phyloP scores from a whole-genome alignment of 1,140 invertebrate species.

The Drosophila nigrodunni region DNA sequence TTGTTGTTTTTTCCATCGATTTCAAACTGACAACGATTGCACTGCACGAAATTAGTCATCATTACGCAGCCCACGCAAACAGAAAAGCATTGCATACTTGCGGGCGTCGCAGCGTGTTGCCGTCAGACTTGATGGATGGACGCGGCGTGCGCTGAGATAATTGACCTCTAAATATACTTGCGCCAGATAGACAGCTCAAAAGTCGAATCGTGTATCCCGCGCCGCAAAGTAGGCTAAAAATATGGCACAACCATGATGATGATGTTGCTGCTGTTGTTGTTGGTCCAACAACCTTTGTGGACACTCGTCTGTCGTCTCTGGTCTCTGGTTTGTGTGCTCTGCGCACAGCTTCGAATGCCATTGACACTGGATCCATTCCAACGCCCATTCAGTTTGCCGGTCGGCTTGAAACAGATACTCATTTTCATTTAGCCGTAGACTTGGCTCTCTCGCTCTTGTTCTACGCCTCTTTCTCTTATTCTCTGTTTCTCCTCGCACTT shows the following conservation, averaged over 20 bases:
- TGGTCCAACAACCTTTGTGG: constrained; percentile 68
- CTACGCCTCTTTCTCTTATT: too few species aligned
- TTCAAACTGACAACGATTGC: constrained; percentile 42
- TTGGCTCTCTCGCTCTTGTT: too few species aligned
- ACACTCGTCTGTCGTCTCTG: too few species aligned
- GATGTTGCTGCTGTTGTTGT: constrained; percentile 25
- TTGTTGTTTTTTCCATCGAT: constrained; percentile 55
- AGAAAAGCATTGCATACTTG: constrained; percentile 59
- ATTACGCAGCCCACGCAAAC: constrained; percentile 41
- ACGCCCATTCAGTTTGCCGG: constrained; percentile 42
- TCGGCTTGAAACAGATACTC: constrained; percentile 46
- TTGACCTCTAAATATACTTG: constrained; percentile 79
- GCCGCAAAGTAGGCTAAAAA: constrained; percentile 79
- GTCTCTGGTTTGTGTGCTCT: constrained; percentile 1
- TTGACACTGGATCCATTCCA: constrained; percentile 57
- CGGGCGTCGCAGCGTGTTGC: constrained; percentile 49
- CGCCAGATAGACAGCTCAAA: constrained; percentile 31
- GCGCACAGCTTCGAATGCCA: constrained; percentile 63
- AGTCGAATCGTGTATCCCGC: constrained; percentile 45
- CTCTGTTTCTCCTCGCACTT: too few species aligned
- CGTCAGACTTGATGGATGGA: constrained; percentile 61
- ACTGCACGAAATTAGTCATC: constrained; percentile 68
- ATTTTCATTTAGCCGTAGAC: constrained; percentile 4
- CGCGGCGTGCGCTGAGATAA: constrained; percentile 61
- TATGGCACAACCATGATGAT: constrained; percentile 62